phyloP scores from a whole-genome alignment of 2,888 invertebrate species.

The Acrobasis consociella region DNA sequence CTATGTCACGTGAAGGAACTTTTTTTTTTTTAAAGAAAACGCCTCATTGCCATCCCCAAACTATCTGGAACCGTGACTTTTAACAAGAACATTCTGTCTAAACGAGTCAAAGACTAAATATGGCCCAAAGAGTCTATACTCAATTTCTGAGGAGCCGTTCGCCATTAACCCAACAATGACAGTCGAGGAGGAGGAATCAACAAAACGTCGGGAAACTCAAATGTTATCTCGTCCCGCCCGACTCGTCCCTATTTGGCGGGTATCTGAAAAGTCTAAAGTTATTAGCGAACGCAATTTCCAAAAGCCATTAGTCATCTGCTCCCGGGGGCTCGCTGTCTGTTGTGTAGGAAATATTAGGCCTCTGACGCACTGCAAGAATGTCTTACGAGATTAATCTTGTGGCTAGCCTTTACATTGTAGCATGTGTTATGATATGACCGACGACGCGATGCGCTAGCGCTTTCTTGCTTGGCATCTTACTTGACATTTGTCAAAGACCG shows the following conservation, averaged over 20 bases:
- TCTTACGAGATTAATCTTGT: neutral
- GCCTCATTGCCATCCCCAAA: no score
- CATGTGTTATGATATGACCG: neutral
- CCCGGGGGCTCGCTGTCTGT: constrained; percentile 42
- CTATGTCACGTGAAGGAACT: no score
- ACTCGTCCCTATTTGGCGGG: constrained; percentile 54
- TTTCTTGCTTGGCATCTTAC: no score
- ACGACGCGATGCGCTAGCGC: neutral
- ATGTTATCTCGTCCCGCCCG: constrained; percentile 6
- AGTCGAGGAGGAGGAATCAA: constrained; percentile 30
- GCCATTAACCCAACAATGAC: constrained; percentile 35
- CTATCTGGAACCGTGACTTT: no score
- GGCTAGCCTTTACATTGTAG: neutral
- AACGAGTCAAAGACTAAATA: no score
- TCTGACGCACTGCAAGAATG: neutral
- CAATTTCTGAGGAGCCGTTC: neutral
- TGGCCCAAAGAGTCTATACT: neutral
- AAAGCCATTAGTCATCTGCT: constrained; percentile 73
- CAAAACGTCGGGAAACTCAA: constrained; percentile 41
- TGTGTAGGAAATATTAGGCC: constrained; percentile 23
- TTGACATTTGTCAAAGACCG: no score
- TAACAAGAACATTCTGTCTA: no score
- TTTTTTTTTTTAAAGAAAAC: no score
- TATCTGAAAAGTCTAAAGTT: constrained; percentile 68
- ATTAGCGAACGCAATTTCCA: constrained; percentile 72